A percentile compares a stretch with the other conserved stretches of the same genome.
Evolutionary conservation across 2,888 invertebrate species (phyloP).

Genomic region (Amphipoea lucens): DNA sequence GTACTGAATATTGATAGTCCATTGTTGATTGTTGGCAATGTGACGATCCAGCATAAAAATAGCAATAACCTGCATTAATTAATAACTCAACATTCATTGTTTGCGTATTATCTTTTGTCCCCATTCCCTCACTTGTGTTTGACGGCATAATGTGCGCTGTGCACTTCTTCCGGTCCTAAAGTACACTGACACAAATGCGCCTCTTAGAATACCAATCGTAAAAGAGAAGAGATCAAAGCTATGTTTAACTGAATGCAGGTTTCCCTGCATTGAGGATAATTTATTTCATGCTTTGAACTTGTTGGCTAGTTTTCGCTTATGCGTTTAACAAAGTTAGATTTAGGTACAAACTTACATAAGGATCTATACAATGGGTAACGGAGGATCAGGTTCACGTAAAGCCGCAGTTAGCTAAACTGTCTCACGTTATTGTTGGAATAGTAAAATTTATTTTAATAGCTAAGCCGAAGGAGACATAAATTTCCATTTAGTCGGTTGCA

Average conservation of each 20-base stretch:
- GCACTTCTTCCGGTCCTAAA: conserved; percentile 46
- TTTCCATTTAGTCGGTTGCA: conserved; percentile 81
- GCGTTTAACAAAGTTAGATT: conserved; percentile 13
- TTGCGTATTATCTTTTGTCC: conserved; percentile 25
- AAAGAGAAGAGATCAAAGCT: conserved; percentile 57
- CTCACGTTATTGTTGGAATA: conserved; percentile 58
- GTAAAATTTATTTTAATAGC: conserved; percentile 69
- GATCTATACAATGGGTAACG: conserved; percentile 4
- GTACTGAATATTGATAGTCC: conserved; percentile 38
- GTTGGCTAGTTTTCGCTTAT: conserved; percentile 18
- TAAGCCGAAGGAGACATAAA: conserved; percentile 78
- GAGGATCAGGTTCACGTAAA: conserved; percentile 26
- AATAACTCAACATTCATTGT: conserved; percentile 36
- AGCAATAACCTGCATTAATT: conserved; percentile 30
- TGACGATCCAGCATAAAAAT: conserved; percentile 11
- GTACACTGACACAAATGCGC: conserved; percentile 56
- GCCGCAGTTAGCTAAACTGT: conserved; percentile 48
- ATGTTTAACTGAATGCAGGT: conserved; percentile 11
- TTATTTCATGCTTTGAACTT: conserved; percentile 53
- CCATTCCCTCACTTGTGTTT: conserved; percentile 22
- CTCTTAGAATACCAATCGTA: conserved; percentile 46
- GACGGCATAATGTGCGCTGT: conserved; percentile 15
- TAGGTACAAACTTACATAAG: neutral
- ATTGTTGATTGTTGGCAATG: conserved; percentile 40
- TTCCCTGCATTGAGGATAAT: conserved; percentile 48